These are phyloP conservation scores for Drosophila bocki DNA, from an alignment of 1,140 invertebrate species.

Conservation along the genomic window DNA sequence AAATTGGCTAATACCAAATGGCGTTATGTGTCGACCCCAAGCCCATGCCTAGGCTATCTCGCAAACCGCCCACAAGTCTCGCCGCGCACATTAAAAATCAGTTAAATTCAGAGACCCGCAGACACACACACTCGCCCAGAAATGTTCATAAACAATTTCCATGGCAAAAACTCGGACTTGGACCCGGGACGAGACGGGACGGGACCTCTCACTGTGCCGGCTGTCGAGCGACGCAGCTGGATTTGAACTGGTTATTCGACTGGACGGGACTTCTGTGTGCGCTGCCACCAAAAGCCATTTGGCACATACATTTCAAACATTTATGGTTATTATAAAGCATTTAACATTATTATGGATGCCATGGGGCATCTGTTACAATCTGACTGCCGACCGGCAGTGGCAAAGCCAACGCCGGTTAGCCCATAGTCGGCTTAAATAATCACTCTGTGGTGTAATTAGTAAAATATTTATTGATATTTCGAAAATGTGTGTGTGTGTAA, in stretches of 20 bases:
- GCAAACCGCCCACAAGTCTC: slow-evolving; percentile 60
- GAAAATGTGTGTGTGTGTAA: slow-evolving; percentile 23
- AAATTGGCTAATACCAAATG: slow-evolving; percentile 79
- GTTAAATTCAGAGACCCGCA: slow-evolving; percentile 72
- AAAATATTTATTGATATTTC: slow-evolving; percentile 58
- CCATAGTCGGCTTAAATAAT: slow-evolving; percentile 46
- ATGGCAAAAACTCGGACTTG: slow-evolving; percentile 38
- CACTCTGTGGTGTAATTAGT: slow-evolving; percentile 55
- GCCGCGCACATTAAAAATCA: slow-evolving; percentile 74
- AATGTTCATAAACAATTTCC: slow-evolving; percentile 76
- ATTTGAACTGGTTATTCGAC: slow-evolving; percentile 46
- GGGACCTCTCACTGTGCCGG: slow-evolving; percentile 60
- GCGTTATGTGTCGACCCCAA: slow-evolving; percentile 62
- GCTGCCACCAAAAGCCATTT: slow-evolving; percentile 62
- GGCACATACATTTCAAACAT: slow-evolving; percentile 81
- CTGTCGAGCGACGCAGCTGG: slow-evolving; percentile 58
- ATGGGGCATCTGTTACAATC: slow-evolving; percentile 71
- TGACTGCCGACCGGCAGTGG: slow-evolving; percentile 15
- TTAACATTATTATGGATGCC: slow-evolving; percentile 80
- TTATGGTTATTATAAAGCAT: slow-evolving; percentile 83
- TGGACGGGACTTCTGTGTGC: slow-evolving; percentile 27
- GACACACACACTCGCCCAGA: slow-evolving; percentile 37
- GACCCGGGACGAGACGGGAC: neutral
- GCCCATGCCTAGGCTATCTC: slow-evolving; percentile 63
- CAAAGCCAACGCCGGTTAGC: slow-evolving; percentile 9